A percentile compares a stretch with the other conserved stretches of the same genome.
phyloP scores from a whole-genome alignment of 2,113 vertebrate species.

The Tympanuchus pallidicinctus region DNA sequence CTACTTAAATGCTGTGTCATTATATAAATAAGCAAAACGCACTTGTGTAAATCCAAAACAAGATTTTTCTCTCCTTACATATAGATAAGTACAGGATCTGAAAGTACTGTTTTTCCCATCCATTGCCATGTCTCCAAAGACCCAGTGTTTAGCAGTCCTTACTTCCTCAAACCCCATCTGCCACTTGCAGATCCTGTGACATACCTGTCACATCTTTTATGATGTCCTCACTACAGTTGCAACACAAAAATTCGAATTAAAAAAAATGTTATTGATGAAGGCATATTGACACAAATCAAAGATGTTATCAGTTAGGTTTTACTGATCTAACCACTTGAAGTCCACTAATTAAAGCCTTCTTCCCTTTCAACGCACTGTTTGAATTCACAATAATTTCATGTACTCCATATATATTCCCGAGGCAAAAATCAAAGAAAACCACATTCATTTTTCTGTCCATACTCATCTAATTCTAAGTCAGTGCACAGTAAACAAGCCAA shows the following conservation, averaged over 20 bases:
- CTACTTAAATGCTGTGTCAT: not conserved
- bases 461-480: not conserved
- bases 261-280: not conserved
- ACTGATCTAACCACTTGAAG: not conserved
- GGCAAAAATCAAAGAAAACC: not conserved
- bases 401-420: not conserved
- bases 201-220: not conserved
- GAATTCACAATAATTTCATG: not conserved
- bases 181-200: not conserved
- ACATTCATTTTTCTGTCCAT: not conserved
- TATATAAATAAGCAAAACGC: not conserved
- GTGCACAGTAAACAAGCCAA: not conserved
- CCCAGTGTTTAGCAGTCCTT: not conserved
- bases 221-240: not conserved
- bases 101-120: not conserved
- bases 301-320: not conserved
- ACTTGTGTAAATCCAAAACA: not conserved
- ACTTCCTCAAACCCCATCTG: not conserved
- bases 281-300: not conserved
- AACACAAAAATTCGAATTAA: not conserved
- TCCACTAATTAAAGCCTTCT: not conserved
- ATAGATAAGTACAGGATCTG: not conserved
- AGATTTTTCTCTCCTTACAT: not conserved
- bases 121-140: not conserved
- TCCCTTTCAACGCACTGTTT: slow-evolving; percentile 5